Percentiles rank a stretch among this genome's conserved stretches.
These are phyloP conservation scores for Molossus alvarezi DNA, from an alignment of 2,797 vertebrate species.

Conservation along the genomic window DNA sequence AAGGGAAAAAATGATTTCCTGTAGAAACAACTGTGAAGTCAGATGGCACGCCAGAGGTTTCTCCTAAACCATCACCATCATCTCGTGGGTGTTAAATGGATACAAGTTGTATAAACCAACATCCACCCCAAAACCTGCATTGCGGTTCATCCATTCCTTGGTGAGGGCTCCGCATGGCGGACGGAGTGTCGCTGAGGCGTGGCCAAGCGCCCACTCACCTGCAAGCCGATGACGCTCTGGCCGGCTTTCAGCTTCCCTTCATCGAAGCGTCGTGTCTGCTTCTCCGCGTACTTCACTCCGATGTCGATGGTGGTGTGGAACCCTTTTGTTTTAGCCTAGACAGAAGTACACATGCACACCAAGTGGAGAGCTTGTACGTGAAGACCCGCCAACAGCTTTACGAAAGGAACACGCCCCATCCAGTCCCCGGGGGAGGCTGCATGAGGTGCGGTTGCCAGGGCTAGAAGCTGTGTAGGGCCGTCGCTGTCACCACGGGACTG, in stretches of 20 bases:
- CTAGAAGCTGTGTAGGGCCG: background rate
- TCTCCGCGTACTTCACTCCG: constrained; percentile 98
- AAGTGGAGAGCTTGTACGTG: constrained; percentile 57
- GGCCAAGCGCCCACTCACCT: constrained; percentile 90
- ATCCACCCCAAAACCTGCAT: background rate
- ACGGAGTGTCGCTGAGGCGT: rapidly evolving
- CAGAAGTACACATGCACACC: background rate
- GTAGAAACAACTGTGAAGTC: background rate
- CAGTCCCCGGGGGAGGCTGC: background rate
- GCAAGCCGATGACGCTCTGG: constrained; percentile 98
- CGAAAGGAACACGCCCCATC: background rate
- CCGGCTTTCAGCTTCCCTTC: constrained; percentile 98
- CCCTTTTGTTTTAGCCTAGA: constrained; percentile 97
- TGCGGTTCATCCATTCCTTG: background rate
- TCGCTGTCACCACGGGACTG: background rate
- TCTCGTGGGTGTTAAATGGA: background rate
- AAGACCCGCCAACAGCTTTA: constrained; percentile 40
- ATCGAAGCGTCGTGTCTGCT: constrained; percentile 96
- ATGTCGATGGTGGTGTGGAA: constrained; percentile 96
- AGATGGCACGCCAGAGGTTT: background rate
- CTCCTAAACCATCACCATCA: background rate
- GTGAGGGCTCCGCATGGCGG: background rate
- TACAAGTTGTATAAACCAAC: background rate
- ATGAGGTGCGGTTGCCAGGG: background rate
- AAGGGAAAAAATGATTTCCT: background rate